Conservation (phyloP, 2,888 invertebrate species). For the Nomada fucata region DNA sequence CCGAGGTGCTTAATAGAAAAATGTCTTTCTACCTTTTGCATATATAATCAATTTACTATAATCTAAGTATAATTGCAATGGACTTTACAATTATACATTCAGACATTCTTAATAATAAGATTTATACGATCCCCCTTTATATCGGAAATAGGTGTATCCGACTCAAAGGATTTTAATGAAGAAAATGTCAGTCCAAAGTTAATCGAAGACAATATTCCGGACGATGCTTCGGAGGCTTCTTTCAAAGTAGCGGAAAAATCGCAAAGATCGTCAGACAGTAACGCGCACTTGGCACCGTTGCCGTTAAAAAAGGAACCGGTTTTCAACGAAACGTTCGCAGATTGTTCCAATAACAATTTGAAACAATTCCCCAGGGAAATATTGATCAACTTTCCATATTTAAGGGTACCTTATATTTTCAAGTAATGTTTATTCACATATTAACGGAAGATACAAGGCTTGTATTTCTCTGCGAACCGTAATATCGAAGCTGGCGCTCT, state of each 20-base stretch:
- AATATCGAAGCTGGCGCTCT: neutral
- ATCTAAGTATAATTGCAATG: neutral
- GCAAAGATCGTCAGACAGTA: conserved; percentile 16
- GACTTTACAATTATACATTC: neutral
- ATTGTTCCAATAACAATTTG: conserved; percentile 66
- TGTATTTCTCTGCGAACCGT: neutral
- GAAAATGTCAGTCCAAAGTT: conserved; percentile 43
- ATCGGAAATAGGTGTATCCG: conserved; percentile 20
- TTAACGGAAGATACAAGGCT: too few species aligned
- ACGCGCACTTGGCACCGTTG: conserved; percentile 31
- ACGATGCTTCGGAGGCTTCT: conserved; percentile 67
- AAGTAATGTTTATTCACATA: neutral
- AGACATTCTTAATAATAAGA: neutral
- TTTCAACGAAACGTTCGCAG: conserved; percentile 70
- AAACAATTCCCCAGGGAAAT: conserved; percentile 68
- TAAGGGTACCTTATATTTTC: conserved; percentile 65
- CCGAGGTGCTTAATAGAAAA: conserved; percentile 32
- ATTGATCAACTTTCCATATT: conserved; percentile 61
- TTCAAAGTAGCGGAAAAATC: conserved; percentile 57
- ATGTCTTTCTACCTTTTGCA: neutral
- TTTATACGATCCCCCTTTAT: neutral
- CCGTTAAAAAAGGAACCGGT: conserved; percentile 59
- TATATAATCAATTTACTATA: neutral
- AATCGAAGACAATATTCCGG: conserved; percentile 62
- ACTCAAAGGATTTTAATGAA: conserved; percentile 18